These are phyloP conservation scores for Drosophila prosaltans DNA, from an alignment of 1,140 invertebrate species.

Conservation along the genomic window DNA sequence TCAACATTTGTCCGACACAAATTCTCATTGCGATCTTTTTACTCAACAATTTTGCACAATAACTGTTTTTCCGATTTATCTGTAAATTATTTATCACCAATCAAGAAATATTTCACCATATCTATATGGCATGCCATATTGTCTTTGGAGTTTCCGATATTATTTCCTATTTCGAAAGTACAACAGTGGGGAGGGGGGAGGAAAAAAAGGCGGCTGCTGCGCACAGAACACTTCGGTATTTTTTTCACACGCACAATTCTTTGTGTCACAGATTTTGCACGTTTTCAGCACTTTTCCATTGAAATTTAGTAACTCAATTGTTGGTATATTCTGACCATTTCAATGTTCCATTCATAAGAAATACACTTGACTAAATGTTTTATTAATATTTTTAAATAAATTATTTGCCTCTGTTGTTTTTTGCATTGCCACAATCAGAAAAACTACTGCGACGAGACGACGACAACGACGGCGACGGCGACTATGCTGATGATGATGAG, in stretches of 20 bases:
- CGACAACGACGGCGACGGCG: constrained; percentile 65
- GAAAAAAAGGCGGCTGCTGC: constrained; percentile 78
- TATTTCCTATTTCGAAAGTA: background rate
- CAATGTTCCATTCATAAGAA: constrained; percentile 21
- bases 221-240: constrained; percentile 43
- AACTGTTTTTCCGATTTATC: background rate
- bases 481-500: constrained; percentile 67
- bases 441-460: constrained; percentile 75
- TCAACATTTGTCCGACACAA: background rate
- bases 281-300: constrained; percentile 32
- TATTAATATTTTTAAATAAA: constrained; percentile 20
- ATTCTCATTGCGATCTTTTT: background rate
- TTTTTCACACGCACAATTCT: constrained; percentile 44
- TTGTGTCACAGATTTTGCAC: constrained; percentile 38
- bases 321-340: constrained; percentile 19
- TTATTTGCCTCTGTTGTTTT: constrained; percentile 65
- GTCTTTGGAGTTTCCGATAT: constrained; percentile 31
- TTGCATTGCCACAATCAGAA: constrained; percentile 75
- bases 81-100: constrained; percentile 4
- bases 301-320: background rate
- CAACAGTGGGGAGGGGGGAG: background rate
- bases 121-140: constrained; percentile 35
- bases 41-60: background rate
- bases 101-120: constrained; percentile 8
- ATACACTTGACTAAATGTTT: constrained; percentile 44